Evolutionary conservation across 2,888 invertebrate genomes (phyloP).

Genomic region (Yponomeuta plumbellus): DNA sequence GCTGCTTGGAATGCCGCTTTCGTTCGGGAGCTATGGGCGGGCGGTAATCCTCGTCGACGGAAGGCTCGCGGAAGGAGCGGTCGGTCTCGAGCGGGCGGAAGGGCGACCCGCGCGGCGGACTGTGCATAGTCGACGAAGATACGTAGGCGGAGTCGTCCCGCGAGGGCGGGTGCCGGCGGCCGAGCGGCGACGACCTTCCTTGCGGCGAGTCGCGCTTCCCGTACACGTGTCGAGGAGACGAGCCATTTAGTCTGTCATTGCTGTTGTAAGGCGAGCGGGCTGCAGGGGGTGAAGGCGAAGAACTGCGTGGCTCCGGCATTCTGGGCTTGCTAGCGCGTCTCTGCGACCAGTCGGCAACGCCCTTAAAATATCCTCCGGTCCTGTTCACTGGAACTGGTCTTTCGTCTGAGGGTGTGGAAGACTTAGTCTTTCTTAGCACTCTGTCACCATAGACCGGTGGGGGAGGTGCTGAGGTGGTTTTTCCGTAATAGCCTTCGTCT

Average conservation of each 20-base stretch:
- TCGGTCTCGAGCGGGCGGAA: constrained; percentile 65
- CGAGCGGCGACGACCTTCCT: constrained; percentile 58
- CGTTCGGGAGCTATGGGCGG: constrained; percentile 82
- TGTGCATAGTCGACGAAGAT: constrained; percentile 75
- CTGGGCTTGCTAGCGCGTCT: constrained; percentile 73
- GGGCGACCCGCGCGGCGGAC: constrained; percentile 72
- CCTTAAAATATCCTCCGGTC: constrained; percentile 80
- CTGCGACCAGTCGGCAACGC: constrained; percentile 88
- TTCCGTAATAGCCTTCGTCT: constrained; percentile 68
- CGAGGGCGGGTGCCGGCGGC: constrained; percentile 67
- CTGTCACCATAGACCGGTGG: constrained; percentile 63
- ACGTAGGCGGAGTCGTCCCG: constrained; percentile 77
- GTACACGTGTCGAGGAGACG: constrained; percentile 61
- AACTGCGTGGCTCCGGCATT: constrained; percentile 69
- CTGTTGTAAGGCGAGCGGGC: constrained; percentile 62
- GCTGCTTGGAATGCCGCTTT: constrained; percentile 77
- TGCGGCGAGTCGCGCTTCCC: constrained; percentile 65
- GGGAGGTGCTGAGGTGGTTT: constrained; percentile 58
- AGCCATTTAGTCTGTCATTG: constrained; percentile 56
- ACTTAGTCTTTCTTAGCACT: constrained; percentile 70
- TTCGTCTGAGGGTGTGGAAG: constrained; percentile 73
- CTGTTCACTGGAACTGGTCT: constrained; percentile 59
- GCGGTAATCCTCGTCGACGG: constrained; percentile 66
- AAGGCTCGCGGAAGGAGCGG: constrained; percentile 67
- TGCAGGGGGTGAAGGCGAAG: constrained; percentile 64